These are phyloP conservation scores for Sphaeridia pumilis DNA, from an alignment of 2,888 invertebrate species.

Conservation along the genomic window DNA sequence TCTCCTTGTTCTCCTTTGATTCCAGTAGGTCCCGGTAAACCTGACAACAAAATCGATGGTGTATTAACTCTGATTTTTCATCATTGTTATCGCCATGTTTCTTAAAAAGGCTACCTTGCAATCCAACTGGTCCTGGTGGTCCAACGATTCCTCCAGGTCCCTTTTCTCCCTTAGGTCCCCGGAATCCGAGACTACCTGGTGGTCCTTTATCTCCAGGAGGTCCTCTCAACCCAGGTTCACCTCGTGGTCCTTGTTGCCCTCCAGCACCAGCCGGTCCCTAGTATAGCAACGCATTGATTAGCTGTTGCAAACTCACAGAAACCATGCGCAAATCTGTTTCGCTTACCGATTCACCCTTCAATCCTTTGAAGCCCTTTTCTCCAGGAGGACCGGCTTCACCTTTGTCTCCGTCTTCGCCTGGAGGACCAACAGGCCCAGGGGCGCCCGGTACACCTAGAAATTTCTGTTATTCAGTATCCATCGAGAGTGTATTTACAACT, in stretches of 20 bases:
- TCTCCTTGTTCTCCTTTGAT: conserved; percentile 63
- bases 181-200: conserved; percentile 61
- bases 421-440: conserved; percentile 63
- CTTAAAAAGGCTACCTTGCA: conserved; percentile 46
- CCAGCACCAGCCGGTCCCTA: conserved; percentile 55
- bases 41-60: neutral
- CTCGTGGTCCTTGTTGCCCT: conserved; percentile 62
- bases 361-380: conserved; percentile 71
- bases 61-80: neutral
- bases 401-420: conserved; percentile 75
- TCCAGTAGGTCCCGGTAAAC: conserved; percentile 58
- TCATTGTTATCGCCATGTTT: neutral
- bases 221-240: conserved; percentile 56
- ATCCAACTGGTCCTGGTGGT: conserved; percentile 53
- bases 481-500: too few relatives aligned
- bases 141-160: conserved; percentile 56
- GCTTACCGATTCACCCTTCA: conserved; percentile 58
- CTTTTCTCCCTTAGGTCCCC: conserved; percentile 61
- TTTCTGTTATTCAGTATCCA: too few relatives aligned
- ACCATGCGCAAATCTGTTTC: too few relatives aligned
- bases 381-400: conserved; percentile 66
- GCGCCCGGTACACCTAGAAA: conserved; percentile 51
- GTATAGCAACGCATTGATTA: neutral
- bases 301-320: too few relatives aligned
- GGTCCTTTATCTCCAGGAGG: conserved; percentile 63